phyloP scores from a whole-genome alignment of 2,888 invertebrate species.

The Sthenelais limicola region DNA sequence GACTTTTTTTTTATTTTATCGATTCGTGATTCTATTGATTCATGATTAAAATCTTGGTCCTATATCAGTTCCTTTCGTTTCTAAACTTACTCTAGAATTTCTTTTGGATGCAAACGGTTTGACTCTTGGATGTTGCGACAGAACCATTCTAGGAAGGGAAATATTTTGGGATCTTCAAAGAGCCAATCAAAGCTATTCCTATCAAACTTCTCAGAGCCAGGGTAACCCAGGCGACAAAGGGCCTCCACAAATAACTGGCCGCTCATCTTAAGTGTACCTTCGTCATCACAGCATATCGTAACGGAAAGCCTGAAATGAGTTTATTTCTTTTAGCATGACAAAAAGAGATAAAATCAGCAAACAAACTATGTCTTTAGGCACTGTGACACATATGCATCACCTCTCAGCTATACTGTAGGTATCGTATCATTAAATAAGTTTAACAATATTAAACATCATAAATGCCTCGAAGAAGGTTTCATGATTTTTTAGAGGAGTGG shows the following conservation, averaged over 20 bases:
- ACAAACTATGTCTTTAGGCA: too few species aligned
- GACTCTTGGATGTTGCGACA: conserved; percentile 45
- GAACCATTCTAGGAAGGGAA: conserved; percentile 51
- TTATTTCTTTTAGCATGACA: too few species aligned
- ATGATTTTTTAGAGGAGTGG: not conserved
- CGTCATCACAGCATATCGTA: not conserved
- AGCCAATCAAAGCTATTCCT: conserved; percentile 48
- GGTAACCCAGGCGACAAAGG: conserved; percentile 59
- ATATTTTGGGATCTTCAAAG: conserved; percentile 44
- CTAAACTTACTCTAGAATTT: conserved; percentile 45
- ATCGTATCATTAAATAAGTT: too few species aligned
- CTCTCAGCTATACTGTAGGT: too few species aligned
- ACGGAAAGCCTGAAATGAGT: not conserved
- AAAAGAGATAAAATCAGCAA: too few species aligned
- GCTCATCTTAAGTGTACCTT: too few species aligned
- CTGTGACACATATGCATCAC: too few species aligned
- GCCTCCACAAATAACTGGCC: conserved; percentile 60
- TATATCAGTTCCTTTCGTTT: too few species aligned
- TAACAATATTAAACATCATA: too few species aligned
- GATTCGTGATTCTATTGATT: too few species aligned
- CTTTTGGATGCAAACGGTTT: conserved; percentile 42
- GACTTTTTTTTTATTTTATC: too few species aligned
- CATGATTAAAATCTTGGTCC: too few species aligned
- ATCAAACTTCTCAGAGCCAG: conserved; percentile 57
- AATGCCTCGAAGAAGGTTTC: not conserved